These are phyloP conservation scores for Lacerta agilis DNA, from an alignment of 2,797 vertebrate genomes.

Conservation along the genomic window DNA sequence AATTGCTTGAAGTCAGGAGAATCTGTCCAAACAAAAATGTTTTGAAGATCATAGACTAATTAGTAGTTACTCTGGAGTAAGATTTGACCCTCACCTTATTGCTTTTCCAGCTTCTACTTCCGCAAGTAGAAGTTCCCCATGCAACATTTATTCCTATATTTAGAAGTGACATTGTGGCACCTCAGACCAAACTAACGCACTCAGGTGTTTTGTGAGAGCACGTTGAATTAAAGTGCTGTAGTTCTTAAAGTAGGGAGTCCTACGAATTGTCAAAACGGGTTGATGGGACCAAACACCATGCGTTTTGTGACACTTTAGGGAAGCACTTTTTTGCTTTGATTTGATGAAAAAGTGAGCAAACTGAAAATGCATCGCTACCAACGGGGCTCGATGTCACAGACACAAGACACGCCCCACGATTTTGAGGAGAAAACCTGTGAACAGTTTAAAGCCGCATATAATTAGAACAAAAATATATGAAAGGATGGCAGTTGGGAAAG, in stretches of 20 bases:
- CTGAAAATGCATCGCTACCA: conserved; percentile 41
- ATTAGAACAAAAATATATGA: conserved; percentile 24
- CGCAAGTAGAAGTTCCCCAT: no score
- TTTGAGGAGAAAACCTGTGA: conserved; percentile 23
- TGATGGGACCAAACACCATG: conserved; percentile 26
- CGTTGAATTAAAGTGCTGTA: conserved; percentile 4
- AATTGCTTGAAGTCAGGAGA: not conserved
- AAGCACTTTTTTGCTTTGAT: conserved; percentile 57
- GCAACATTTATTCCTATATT: not conserved
- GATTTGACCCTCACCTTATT: not conserved
- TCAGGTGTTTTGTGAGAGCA: conserved; percentile 42
- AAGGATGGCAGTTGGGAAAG: conserved; percentile 24
- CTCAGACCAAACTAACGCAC: conserved; percentile 19
- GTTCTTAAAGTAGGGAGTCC: conserved; percentile 35
- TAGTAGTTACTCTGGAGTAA: not conserved
- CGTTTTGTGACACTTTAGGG: conserved; percentile 58
- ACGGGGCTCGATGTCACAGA: conserved; percentile 38
- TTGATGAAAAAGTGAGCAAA: conserved; percentile 54
- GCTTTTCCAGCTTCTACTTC: conserved; percentile 30
- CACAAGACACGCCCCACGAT: conserved; percentile 33
- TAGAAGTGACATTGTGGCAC: not conserved
- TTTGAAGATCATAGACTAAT: not conserved
- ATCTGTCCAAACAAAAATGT: not conserved
- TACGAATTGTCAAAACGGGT: conserved; percentile 34
- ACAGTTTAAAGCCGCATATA: conserved; percentile 13